Base-by-base conservation (phyloP, 2,797 vertebrate species). In the Lepus townsendii region DNA sequence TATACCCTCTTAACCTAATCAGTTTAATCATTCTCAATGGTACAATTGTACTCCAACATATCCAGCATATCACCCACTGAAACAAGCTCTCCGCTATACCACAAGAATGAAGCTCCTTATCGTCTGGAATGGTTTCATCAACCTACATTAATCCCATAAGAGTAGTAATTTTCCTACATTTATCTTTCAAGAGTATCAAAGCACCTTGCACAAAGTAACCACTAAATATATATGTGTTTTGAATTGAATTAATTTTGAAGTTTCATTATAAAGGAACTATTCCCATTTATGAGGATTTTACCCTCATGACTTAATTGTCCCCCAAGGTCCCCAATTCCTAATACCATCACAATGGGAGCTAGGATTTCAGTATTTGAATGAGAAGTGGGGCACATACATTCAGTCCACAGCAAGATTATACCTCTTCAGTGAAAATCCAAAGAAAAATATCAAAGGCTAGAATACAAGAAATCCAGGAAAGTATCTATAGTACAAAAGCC, bases 381-480 rank as follows among this genome's bases (percentile, higher is more conserved):
- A n/a, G 30, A 12, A 24, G 5, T 14, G 32, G 17, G 5, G 9
- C 24, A 14, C 7, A 50, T 10, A 27, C 32, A 30, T 71, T 82
- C 63, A 35, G 19, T 63, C 13, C n/a, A 71, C 7, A 77, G 52
- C 30, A 83, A 90, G 27, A 30, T 85, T 76, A 66, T 4, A 66
- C 3, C 14, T 68, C 94, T 80, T 88, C 54, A 63, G 47, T 90
- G 47, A 96, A 94, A 94, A 95, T 77, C 13, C 71, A 83, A 92
- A 93, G 77, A 54, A 82, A 87, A 93, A 87, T 17, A 91, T 26
- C 60, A 82, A 91, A 76, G 20, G 35, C 20, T 13, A 90, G 60
- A 84, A 90, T 77, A 85, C 87, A 60, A 86, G 77, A 93, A 96
- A 91, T 30, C 26, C 68, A 89, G 42, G 26, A 90, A 91, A 93